These are phyloP conservation scores for Molanna angustata DNA, from an alignment of 2,888 invertebrate genomes.

Conservation along the genomic window DNA sequence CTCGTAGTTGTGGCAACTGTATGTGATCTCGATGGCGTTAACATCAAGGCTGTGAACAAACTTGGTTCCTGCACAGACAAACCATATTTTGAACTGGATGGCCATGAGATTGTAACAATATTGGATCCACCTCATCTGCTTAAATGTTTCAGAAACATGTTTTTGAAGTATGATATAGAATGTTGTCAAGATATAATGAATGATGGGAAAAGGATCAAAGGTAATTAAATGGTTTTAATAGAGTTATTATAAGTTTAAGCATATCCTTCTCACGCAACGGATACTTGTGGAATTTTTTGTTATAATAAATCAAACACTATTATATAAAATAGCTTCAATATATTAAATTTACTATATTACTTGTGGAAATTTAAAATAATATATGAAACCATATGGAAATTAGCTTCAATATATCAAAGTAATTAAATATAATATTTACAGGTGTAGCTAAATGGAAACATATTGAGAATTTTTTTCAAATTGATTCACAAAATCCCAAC, in stretches of 20 bases:
- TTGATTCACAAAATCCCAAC: not conserved
- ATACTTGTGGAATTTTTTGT: no score
- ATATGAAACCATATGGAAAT: not conserved
- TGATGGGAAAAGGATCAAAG: not conserved
- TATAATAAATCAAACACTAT: no score
- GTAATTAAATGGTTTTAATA: no score
- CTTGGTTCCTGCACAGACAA: not conserved
- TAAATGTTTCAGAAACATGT: constrained; percentile 17
- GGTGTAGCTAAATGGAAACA: not conserved
- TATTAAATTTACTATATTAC: not conserved
- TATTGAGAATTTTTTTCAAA: not conserved
- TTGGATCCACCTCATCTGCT: constrained; percentile 20
- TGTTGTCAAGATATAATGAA: not conserved
- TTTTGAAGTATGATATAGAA: constrained; percentile 9
- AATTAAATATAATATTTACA: not conserved
- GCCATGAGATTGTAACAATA: constrained; percentile 16
- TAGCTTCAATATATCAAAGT: not conserved
- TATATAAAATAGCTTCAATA: no score
- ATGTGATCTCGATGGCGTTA: not conserved
- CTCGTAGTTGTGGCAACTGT: not conserved
- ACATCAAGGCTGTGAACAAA: not conserved
- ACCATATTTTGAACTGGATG: constrained; percentile 12
- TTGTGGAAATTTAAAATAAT: not conserved
- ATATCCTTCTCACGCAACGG: no score
- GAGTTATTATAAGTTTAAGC: no score